Evolutionary conservation across 1,140 invertebrate genomes (phyloP).

Genomic region (Drosophila rufa): DNA sequence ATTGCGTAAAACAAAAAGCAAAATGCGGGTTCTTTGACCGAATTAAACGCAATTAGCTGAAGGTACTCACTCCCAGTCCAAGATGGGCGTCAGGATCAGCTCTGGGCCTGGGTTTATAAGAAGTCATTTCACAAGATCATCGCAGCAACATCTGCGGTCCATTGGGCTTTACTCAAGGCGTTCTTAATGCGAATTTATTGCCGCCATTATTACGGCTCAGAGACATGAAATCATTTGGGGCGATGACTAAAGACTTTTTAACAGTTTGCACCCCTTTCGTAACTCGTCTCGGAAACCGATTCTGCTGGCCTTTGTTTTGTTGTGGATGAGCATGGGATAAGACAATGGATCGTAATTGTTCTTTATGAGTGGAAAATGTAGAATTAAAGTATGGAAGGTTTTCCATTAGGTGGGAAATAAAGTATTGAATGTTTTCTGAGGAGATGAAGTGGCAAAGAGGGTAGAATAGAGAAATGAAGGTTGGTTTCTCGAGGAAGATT

Average conservation of each 20-base stretch:
- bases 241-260: constrained; percentile 77
- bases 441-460: background rate
- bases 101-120: constrained; percentile 1
- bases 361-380: constrained; percentile 43
- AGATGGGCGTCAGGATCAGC: constrained; percentile 35
- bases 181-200: constrained; percentile 83
- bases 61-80: constrained; percentile 44
- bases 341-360: constrained; percentile 72
- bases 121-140: constrained; percentile 53
- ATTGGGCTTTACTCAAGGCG: constrained; percentile 37
- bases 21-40: constrained; percentile 79
- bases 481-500: background rate
- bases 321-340: constrained; percentile 42
- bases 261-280: constrained; percentile 62
- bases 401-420: constrained; percentile 5
- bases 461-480: no score
- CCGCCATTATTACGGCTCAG: constrained; percentile 64
- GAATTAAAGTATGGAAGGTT: constrained; percentile 19
- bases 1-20: constrained; percentile 65
- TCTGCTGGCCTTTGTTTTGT: constrained; percentile 56
- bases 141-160: constrained; percentile 51
- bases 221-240: constrained; percentile 64
- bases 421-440: background rate
- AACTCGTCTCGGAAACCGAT: constrained; percentile 13
- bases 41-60: constrained; percentile 81